These are phyloP conservation scores for Podocnemis expansa DNA, from an alignment of 2,113 vertebrate species.

Conservation along the genomic window DNA sequence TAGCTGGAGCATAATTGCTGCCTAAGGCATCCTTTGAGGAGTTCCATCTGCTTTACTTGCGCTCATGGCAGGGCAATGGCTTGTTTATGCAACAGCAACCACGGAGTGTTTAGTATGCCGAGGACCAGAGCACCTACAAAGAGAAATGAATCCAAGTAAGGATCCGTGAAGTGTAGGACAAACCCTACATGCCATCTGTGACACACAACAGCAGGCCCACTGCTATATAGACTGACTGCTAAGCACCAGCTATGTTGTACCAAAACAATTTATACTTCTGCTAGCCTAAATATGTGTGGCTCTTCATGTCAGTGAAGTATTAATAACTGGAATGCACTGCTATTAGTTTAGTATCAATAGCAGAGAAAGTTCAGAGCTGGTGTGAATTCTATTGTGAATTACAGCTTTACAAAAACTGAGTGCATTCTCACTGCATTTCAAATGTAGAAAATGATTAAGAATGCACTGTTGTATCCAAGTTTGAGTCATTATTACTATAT, in stretches of 20 bases:
- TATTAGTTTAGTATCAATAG: neutral
- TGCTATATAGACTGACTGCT: neutral
- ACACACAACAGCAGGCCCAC: neutral
- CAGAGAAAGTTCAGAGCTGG: neutral
- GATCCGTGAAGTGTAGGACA: neutral
- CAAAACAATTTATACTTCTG: neutral
- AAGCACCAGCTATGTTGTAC: neutral
- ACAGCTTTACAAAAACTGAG: neutral
- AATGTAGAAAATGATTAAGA: neutral
- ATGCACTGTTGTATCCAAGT: neutral
- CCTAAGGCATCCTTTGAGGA: neutral
- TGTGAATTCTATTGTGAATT: neutral
- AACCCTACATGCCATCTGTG: neutral
- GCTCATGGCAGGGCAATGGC: accelerated
- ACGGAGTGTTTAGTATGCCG: accelerated
- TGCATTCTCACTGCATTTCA: neutral
- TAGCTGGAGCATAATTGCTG: neutral
- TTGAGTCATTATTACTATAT: neutral
- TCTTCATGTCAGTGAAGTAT: neutral
- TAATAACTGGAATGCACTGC: neutral
- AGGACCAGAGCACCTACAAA: neutral
- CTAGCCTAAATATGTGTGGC: neutral
- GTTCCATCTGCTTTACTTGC: neutral
- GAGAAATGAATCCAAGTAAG: neutral
- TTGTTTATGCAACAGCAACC: accelerated